Evolutionary conservation across 2,888 invertebrate genomes (phyloP).

Genomic region (Platerodrilus igneus): DNA sequence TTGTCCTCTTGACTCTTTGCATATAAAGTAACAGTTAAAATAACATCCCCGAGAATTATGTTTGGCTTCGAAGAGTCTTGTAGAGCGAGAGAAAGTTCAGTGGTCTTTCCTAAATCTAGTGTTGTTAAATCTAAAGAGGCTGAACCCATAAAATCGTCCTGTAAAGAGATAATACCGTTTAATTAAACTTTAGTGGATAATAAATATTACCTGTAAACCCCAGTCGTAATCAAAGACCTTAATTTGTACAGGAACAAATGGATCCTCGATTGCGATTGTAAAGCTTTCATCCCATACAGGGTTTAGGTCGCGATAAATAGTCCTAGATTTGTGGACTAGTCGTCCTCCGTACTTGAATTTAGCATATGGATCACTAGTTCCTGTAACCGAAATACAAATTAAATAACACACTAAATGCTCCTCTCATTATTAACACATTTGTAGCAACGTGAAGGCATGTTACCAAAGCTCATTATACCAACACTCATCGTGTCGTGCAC

Average conservation of each 20-base stretch:
- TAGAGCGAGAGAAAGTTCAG: conserved; percentile 75
- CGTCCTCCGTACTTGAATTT: conserved; percentile 89
- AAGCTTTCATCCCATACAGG: conserved; percentile 98
- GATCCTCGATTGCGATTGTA: conserved; percentile 86
- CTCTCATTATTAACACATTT: no score
- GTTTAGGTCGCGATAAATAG: conserved; percentile 89
- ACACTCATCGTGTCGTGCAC: no score
- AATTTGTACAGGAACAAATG: conserved; percentile 76
- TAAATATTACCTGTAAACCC: conserved; percentile 68
- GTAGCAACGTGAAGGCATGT: no score
- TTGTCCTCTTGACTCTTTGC: conserved; percentile 93
- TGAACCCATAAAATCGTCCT: conserved; percentile 97
- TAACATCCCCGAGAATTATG: conserved; percentile 74
- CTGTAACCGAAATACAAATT: no score
- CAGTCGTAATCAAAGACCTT: conserved; percentile 98
- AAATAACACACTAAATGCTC: no score
- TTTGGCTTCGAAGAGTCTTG: conserved; percentile 69
- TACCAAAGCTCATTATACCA: no score
- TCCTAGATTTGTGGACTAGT: conserved; percentile 88
- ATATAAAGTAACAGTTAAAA: conserved; percentile 78
- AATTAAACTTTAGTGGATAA: no score
- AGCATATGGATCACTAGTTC: conserved; percentile 95
- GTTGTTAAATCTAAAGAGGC: conserved; percentile 79
- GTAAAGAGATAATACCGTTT: conserved; percentile 36
- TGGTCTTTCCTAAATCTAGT: conserved; percentile 70